Base-by-base conservation (phyloP, 1,140 invertebrate species). In the Zaprionus ornatus region DNA sequence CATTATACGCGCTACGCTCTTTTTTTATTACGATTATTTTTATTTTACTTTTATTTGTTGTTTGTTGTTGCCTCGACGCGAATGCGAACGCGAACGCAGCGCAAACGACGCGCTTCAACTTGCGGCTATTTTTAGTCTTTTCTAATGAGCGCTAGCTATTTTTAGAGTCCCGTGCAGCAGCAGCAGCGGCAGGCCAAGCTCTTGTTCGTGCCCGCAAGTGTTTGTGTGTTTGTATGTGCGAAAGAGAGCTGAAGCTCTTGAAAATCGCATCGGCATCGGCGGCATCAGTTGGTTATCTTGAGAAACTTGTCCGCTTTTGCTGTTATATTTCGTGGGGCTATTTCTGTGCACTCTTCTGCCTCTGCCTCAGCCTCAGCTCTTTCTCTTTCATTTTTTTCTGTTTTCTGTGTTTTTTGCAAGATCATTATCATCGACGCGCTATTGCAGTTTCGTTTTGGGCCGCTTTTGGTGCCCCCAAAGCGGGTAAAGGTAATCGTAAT, bases 121-220 rank as follows among this genome's bases (percentile, higher is more conserved):
- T 56, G 62, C 62, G 37, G 68, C 85, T 88, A 88, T 88, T 90
- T 88, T 82, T 88, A 88, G 85, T 74, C 85, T 73, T 90, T 88
- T 88, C 85, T 88, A 88, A 88, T 85, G 76, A 88, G 79, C 66
- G 79, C 74, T 85, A 52, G 81, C 85, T 88, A 88, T 88, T 90
- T 88, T 90, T 88, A 90, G 76, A 55, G 48, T 70, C 72, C 70
- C 77, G 69, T 84, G 84, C 80, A 79, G 57, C 73, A 57, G 82
- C 71, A 37, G 37, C 13, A 40, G 15, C n/a, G 68, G 54, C 72
- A 68, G 77, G 19, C 67, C 69, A 66, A 72, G 83, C 83, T 86
- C 74, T 78, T 66, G 55, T 69, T 50, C 55, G 67, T 52, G 45
- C 27, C 17, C 48, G 21, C 54, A 17, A 55, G 45, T 37, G 55